Conservation (phyloP, 2,113 vertebrate genomes). For the Ahaetulla prasina region DNA sequence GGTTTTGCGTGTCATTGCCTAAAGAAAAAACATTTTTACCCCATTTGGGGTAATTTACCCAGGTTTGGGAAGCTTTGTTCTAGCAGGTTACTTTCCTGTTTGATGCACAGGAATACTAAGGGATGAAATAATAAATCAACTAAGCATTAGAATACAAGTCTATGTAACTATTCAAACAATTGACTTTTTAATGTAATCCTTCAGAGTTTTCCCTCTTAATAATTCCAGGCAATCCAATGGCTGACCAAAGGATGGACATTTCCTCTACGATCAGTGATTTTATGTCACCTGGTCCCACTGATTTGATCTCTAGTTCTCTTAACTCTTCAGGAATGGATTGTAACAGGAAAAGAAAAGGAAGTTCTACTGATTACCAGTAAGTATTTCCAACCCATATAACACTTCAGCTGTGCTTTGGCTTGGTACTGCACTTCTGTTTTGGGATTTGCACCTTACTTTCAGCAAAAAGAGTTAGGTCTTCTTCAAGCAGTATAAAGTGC, state of each 20-base stretch:
- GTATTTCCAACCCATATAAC: constrained; percentile 49
- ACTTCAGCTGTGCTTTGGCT: background rate
- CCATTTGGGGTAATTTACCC: background rate
- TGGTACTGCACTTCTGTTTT: background rate
- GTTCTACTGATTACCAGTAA: constrained; percentile 96
- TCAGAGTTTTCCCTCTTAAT: background rate
- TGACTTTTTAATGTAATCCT: background rate
- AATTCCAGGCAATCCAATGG: constrained; percentile 88
- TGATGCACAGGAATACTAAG: background rate
- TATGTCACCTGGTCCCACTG: constrained; percentile 90
- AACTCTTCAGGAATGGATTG: constrained; percentile 87
- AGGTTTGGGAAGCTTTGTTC: background rate
- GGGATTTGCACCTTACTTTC: background rate
- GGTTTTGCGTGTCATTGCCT: background rate
- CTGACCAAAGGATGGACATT: constrained; percentile 99
- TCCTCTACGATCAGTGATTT: constrained; percentile 98
- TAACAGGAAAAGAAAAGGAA: constrained; percentile 95
- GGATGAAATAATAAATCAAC: background rate
- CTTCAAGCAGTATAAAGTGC: background rate
- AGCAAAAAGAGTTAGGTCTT: background rate
- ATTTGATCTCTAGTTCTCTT: constrained; percentile 93
- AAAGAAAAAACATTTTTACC: background rate
- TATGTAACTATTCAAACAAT: background rate
- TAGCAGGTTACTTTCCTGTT: background rate
- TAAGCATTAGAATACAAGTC: background rate